Evolutionary conservation across 2,888 invertebrate genomes (phyloP).

Genomic region (Strigamia crassipes): DNA sequence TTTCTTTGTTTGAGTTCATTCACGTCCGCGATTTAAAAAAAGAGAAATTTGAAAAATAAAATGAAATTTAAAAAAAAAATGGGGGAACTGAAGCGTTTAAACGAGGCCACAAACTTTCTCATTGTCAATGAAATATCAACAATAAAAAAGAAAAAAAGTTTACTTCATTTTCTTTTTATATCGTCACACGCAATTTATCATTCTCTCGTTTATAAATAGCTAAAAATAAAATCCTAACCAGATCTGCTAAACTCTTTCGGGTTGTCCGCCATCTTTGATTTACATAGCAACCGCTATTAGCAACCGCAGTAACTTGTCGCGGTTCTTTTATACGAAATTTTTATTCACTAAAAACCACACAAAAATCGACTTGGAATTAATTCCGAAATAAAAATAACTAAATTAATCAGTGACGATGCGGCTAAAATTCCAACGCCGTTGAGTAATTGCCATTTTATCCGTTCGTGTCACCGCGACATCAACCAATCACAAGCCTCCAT

Average conservation of each 20-base stretch:
- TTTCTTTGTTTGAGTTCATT: neutral
- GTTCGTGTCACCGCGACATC: neutral
- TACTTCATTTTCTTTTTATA: neutral
- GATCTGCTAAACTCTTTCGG: neutral
- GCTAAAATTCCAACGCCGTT: neutral
- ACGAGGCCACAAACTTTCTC: slow-evolving; percentile 2
- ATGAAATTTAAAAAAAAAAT: neutral
- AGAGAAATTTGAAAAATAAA: neutral
- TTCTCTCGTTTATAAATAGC: neutral
- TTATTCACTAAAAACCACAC: too few species aligned
- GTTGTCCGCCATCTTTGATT: slow-evolving; percentile 25
- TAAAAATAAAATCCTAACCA: neutral
- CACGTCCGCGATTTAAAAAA: neutral
- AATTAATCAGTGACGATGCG: too few species aligned
- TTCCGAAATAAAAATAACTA: too few species aligned
- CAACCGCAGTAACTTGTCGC: neutral
- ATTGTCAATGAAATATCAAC: neutral
- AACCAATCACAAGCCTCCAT: neutral
- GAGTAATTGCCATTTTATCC: neutral
- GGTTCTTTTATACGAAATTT: too few species aligned
- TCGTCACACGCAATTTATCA: neutral
- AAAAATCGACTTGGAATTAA: too few species aligned
- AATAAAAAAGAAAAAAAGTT: neutral
- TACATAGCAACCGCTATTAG: neutral
- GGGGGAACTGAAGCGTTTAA: neutral